Conservation (phyloP, 2,797 vertebrate genomes). For the Pipistrellus pipistrellus region DNA sequence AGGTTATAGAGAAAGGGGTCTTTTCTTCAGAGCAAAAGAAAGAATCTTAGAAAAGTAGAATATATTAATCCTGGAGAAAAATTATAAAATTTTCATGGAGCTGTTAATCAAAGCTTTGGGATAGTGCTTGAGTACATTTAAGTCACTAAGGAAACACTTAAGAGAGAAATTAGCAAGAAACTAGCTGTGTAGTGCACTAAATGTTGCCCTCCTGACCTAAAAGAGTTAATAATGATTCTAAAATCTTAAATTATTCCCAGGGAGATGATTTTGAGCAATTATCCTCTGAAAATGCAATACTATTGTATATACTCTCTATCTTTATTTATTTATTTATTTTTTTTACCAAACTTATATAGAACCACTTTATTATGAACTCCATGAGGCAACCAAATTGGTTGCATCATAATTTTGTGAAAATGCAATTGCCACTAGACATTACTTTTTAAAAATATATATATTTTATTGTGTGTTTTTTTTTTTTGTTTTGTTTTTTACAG, state of each 20-base stretch:
- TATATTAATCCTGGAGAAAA: conserved; percentile 38
- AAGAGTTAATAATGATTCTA: background rate
- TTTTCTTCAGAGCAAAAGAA: background rate
- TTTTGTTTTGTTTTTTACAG: too few species aligned
- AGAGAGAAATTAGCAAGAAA: background rate
- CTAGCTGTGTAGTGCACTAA: background rate
- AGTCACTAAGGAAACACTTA: background rate
- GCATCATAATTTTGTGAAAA: conserved; percentile 39
- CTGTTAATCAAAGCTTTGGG: conserved; percentile 2
- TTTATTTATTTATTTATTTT: background rate
- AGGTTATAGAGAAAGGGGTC: background rate
- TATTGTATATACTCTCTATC: background rate
- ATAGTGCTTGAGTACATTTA: background rate
- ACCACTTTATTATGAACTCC: background rate
- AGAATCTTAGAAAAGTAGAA: background rate
- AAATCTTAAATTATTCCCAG: background rate
- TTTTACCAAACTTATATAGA: background rate
- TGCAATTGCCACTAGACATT: conserved; percentile 29
- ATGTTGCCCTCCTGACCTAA: background rate
- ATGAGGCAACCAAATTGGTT: background rate
- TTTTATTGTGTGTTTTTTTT: too few species aligned
- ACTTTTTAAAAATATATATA: background rate
- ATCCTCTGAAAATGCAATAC: background rate
- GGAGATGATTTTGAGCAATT: conserved; percentile 16
- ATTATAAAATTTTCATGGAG: background rate